Percentiles rank a stretch among this genome's conserved stretches.
Conservation (phyloP, 2,888 invertebrate genomes). For the Yponomeuta malinellus region DNA sequence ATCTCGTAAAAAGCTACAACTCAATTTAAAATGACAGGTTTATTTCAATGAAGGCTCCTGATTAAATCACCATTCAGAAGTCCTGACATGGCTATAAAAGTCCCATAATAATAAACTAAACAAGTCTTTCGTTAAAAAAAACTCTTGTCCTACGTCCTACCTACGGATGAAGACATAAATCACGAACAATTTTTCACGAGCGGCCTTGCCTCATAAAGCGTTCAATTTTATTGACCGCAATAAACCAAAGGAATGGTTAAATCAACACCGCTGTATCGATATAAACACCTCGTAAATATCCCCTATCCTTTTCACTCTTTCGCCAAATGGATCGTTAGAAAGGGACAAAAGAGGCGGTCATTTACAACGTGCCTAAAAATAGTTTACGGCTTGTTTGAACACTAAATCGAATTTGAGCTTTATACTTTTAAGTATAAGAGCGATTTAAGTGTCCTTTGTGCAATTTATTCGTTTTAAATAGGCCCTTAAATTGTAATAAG, state of each 20-base stretch:
- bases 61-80: conserved; percentile 14
- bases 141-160: not conserved
- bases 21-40: conserved; percentile 4
- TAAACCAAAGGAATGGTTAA: conserved; percentile 74
- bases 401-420: conserved; percentile 32
- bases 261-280: conserved; percentile 72
- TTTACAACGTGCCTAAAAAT: conserved; percentile 67
- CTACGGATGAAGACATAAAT: conserved; percentile 65
- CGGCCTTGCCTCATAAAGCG: conserved; percentile 74
- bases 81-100: not conserved
- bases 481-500: conserved; percentile 74
- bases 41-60: not conserved
- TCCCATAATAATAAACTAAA: conserved; percentile 3
- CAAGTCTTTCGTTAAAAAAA: not conserved
- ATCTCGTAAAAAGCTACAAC: not conserved
- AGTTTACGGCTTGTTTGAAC: conserved; percentile 60
- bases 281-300: conserved; percentile 71
- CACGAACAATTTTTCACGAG: conserved; percentile 60
- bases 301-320: conserved; percentile 37
- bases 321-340: conserved; percentile 26
- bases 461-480: conserved; percentile 71
- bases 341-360: conserved; percentile 46
- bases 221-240: conserved; percentile 75
- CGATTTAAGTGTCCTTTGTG: conserved; percentile 27
- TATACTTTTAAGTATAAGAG: conserved; percentile 28